Percentiles rank a stretch among this genome's conserved stretches.
These are phyloP conservation scores for Cheilosia pagana DNA, from an alignment of 2,888 invertebrate species.

Conservation along the genomic window DNA sequence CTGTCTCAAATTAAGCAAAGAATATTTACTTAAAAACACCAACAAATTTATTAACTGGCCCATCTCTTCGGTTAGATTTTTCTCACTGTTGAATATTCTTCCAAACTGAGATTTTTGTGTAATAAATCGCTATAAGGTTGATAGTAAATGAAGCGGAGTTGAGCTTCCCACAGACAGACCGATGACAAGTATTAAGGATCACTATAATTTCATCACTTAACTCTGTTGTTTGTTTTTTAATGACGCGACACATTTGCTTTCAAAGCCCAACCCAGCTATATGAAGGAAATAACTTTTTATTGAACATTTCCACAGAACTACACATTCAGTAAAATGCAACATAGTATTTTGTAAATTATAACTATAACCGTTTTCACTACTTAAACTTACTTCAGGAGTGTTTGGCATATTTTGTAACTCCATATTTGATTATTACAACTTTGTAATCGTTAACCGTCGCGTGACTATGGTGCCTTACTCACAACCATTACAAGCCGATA, in stretches of 20 bases:
- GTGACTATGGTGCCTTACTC: background rate
- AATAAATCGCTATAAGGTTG: too few species aligned
- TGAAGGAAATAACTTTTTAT: background rate
- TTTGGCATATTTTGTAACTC: slow-evolving; percentile 35
- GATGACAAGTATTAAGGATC: too few species aligned
- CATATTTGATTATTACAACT: slow-evolving; percentile 14
- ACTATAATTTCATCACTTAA: too few species aligned
- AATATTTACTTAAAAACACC: too few species aligned
- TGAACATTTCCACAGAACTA: background rate
- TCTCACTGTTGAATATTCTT: too few species aligned
- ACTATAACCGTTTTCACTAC: background rate
- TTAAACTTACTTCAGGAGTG: slow-evolving; percentile 38
- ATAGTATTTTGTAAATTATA: background rate
- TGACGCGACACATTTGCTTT: background rate
- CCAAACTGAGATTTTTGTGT: too few species aligned
- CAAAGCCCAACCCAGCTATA: background rate
- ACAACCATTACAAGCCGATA: slow-evolving; percentile 41
- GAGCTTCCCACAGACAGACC: too few species aligned
- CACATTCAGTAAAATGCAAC: background rate
- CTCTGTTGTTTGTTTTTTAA: too few species aligned
- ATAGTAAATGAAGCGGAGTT: too few species aligned
- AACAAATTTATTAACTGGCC: too few species aligned
- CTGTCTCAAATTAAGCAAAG: too few species aligned
- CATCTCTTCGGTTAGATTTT: too few species aligned
- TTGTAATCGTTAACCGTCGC: slow-evolving; percentile 6